Base-by-base conservation (phyloP, 2,888 invertebrate genomes). In the Habrosyne pyritoides region DNA sequence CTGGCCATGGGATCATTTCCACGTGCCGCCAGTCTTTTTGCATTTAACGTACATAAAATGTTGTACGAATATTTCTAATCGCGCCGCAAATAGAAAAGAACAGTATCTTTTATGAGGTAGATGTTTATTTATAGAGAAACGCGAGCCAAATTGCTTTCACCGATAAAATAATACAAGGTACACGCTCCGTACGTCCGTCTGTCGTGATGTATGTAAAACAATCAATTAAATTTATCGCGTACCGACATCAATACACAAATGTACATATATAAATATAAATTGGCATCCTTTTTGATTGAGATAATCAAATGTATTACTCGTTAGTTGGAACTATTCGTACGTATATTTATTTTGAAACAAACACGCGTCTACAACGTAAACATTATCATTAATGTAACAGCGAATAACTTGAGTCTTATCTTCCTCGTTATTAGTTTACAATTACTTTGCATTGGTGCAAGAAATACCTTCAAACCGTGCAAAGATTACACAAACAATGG, bases 71-170 rank as follows among this genome's bases (percentile, higher is more conserved):
- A 18, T 24, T 24, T 68, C 61, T 69, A 67, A 66, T 58, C 53
- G 55, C 53, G 62, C 67, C 64, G 66, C 69, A 77, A 77, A 75
- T 77, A 80, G 70, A 71, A 64, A 73, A 72, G 66, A 70, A 59
- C 65, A 73, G 59, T 60, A 64, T 71, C 64, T 59, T 42, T 70
- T 63, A 67, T 60, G 67, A 67, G 67, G 59, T 69, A 60, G 63
- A 74, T 77, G 77, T 78, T 79, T 86, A 86, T 88, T 86, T 82
- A 83, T 84, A 84, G 75, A 77, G 68, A 76, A 77, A 77, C 81
- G 70, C 74, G 78, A 76, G 89, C 88, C 86, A 89, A 89, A 86
- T 85, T 67, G 85, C 86, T 89, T 89, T 89, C 85, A 79, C 86
- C 82, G 78, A 78, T 81, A 82, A 79, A 69, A 79, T 71, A 72